phyloP scores from a whole-genome alignment of 1,140 invertebrate species.

The Bombus ignitus region DNA sequence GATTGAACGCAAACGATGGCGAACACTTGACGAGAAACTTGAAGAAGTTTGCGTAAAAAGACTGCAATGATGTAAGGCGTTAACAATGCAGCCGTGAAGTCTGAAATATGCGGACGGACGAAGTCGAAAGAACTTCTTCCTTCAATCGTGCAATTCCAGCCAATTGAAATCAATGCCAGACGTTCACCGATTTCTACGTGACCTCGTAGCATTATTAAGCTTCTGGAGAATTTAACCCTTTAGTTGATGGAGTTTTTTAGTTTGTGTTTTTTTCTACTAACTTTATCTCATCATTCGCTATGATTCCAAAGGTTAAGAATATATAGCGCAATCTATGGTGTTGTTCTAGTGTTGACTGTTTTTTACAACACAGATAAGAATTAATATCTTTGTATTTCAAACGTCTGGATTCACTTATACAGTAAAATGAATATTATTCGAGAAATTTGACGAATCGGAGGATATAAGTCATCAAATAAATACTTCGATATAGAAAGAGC shows the following conservation, averaged over 20 bases:
- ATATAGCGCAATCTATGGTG: no score
- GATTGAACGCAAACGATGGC: neutral
- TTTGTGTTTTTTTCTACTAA: neutral
- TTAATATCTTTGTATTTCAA: no score
- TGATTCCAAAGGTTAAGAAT: neutral
- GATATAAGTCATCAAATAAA: neutral
- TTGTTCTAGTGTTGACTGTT: no score
- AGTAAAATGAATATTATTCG: no score
- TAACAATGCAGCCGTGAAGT: neutral
- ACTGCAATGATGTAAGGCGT: no score
- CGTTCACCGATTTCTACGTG: slow-evolving; percentile 31
- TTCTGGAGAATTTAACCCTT: neutral
- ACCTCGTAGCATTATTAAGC: neutral
- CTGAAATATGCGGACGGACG: neutral
- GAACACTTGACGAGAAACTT: neutral
- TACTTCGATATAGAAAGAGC: no score
- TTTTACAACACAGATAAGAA: no score
- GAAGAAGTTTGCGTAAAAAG: neutral
- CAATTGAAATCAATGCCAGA: slow-evolving; percentile 26
- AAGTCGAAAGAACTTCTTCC: neutral
- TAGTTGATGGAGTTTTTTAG: neutral
- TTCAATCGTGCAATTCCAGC: neutral
- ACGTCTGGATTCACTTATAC: no score
- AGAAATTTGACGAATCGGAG: neutral
- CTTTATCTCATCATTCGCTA: neutral